Percentiles rank a stretch among this genome's conserved stretches.
Conservation (phyloP, 2,888 invertebrate species). For the Toxonevra muliebris region DNA sequence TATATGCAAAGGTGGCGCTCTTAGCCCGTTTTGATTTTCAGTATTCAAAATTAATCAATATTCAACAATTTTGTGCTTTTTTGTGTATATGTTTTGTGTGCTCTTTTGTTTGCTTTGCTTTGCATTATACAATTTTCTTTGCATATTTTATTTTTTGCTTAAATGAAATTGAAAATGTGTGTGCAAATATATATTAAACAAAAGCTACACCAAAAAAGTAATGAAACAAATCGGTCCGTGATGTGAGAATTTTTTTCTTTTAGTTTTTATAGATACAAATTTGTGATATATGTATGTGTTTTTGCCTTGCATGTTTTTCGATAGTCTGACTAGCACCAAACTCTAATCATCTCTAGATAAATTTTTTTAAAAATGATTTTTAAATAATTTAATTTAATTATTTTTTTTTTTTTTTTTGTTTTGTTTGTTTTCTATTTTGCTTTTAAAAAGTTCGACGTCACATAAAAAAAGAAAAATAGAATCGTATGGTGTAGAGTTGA, state of each 20-base stretch:
- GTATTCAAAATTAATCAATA: constrained; percentile 28
- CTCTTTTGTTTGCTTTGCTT: constrained; percentile 6
- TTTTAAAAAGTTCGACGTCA: background rate
- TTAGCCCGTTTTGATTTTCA: constrained; percentile 25
- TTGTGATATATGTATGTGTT: background rate
- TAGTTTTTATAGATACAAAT: background rate
- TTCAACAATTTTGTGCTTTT: constrained; percentile 38
- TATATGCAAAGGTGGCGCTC: constrained; percentile 34
- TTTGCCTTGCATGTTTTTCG: constrained; percentile 5
- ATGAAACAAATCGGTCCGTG: background rate
- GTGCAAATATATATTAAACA: background rate
- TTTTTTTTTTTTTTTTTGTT: too few species aligned
- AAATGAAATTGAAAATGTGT: background rate
- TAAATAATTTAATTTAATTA: background rate
- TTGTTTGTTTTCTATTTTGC: constrained; percentile 4
- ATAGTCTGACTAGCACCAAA: constrained; percentile 63
- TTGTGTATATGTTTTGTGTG: background rate
- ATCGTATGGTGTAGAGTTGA: background rate
- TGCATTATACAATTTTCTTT: constrained; percentile 4
- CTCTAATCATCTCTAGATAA: constrained; percentile 41
- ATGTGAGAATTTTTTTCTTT: background rate
- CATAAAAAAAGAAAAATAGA: background rate
- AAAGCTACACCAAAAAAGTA: background rate
- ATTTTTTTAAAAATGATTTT: background rate
- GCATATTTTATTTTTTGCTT: background rate